Percentiles rank a stretch among this genome's conserved stretches.
phyloP scores from a whole-genome alignment of 1,140 invertebrate species.

The Akabosia matsudoensis region DNA sequence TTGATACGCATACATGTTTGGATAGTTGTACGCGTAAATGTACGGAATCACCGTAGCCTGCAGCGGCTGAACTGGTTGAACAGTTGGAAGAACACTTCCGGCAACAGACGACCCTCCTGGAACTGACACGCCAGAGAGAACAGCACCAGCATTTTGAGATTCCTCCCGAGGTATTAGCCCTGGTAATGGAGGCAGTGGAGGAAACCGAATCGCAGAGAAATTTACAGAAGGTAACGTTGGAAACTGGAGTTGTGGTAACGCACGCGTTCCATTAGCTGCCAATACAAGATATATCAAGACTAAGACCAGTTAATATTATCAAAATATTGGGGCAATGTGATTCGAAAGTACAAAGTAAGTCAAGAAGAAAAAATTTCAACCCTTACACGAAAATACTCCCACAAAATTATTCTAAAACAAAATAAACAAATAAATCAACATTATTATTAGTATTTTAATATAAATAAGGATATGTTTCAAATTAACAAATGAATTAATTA shows the following conservation, averaged over 20 bases:
- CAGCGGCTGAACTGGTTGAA: neutral
- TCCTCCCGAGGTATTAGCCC: neutral
- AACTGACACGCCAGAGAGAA: neutral
- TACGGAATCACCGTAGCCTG: neutral
- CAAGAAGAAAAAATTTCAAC: neutral
- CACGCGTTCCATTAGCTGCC: neutral
- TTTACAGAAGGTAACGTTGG: neutral
- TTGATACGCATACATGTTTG: neutral
- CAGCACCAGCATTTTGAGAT: neutral
- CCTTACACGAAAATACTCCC: neutral
- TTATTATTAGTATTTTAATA: neutral
- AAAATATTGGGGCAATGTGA: neutral
- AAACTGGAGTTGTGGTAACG: neutral
- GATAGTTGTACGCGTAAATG: neutral
- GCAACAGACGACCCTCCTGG: too few species aligned
- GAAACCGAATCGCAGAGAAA: neutral
- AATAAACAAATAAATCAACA: neutral
- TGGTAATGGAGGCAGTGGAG: neutral
- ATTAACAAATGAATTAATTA: neutral
- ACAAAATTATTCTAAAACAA: neutral
- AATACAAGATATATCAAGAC: neutral
- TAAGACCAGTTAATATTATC: neutral
- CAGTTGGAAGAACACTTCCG: neutral
- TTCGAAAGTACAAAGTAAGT: neutral
- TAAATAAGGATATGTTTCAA: neutral